Evolutionary conservation across 2,888 invertebrate species (phyloP).

Genomic region (Epistrophe eligans): DNA sequence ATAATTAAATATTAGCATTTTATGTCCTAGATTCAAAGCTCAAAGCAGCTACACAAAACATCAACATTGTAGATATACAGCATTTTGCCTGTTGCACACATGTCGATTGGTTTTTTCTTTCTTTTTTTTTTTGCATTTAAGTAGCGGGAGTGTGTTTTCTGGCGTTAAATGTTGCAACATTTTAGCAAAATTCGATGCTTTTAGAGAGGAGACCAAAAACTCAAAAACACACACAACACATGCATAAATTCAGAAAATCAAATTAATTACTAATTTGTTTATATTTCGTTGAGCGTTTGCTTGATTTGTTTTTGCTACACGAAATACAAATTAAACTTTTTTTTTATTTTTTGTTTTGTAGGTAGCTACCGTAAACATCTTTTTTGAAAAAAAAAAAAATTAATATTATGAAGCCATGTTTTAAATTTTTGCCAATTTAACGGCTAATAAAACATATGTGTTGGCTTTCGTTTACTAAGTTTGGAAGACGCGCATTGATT

Average conservation of each 20-base stretch:
- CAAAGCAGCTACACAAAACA: not conserved
- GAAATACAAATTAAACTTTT: conserved; percentile 37
- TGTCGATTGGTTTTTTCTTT: conserved; percentile 25
- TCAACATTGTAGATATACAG: not conserved
- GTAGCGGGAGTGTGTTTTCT: conserved; percentile 15
- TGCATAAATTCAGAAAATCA: conserved; percentile 3
- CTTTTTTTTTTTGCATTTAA: conserved; percentile 11
- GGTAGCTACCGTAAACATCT: not conserved
- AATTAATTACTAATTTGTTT: conserved; percentile 76
- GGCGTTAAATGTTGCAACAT: conserved; percentile 68
- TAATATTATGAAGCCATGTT: conserved; percentile 22
- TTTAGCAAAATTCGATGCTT: conserved; percentile 21
- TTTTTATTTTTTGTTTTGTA: not conserved
- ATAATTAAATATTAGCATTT: conserved; percentile 61
- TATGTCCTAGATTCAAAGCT: conserved; percentile 58
- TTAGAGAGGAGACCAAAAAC: not conserved
- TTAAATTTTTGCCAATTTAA: conserved; percentile 42
- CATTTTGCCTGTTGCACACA: conserved; percentile 35
- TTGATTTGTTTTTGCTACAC: conserved; percentile 51
- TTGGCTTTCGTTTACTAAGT: not conserved
- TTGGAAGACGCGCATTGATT: conserved; percentile 6
- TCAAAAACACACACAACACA: conserved; percentile 3
- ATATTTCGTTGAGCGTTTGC: conserved; percentile 54
- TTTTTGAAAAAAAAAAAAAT: not conserved
- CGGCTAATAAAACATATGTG: conserved; percentile 56